Conservation (phyloP, 37 sponge, comb jelly and placozoan genomes). For the Hormiphora californensis region DNA sequence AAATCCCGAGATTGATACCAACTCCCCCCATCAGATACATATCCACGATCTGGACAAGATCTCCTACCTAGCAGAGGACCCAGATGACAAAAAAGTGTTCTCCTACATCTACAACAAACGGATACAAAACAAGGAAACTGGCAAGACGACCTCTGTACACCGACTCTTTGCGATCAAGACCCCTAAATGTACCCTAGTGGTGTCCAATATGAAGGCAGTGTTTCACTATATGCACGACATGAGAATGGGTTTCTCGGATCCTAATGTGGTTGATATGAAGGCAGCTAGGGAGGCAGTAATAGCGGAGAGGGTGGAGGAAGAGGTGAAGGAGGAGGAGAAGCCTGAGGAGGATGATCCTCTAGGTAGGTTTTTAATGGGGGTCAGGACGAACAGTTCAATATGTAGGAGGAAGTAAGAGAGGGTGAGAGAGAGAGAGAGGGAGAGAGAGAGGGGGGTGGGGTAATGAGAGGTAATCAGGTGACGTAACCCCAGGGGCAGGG, state of each 20-base stretch:
- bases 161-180: constrained; percentile 26
- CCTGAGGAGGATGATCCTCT: constrained; percentile 2
- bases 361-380: too few relatives aligned
- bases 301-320: background rate
- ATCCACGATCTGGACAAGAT: constrained; percentile 40
- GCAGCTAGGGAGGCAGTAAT: background rate
- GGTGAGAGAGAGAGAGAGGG: too few relatives aligned
- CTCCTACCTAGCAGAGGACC: constrained; percentile 31
- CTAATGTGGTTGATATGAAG: background rate
- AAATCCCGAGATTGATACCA: too few relatives aligned
- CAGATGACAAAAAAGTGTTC: background rate
- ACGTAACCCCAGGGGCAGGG: too few relatives aligned
- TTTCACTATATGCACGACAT: constrained; percentile 47
- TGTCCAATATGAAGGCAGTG: constrained; percentile 28
- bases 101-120: constrained; percentile 33
- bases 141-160: constrained; percentile 2
- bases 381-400: too few relatives aligned
- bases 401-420: too few relatives aligned
- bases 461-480: too few relatives aligned
- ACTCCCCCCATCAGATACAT: too few relatives aligned
- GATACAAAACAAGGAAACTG: constrained; percentile 1
- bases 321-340: background rate
- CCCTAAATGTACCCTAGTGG: background rate
- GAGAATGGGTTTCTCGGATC: background rate
- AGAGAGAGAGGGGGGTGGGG: too few relatives aligned